Evolutionary conservation across 2,888 invertebrate species (phyloP).

Genomic region (Mimachlamys varia): DNA sequence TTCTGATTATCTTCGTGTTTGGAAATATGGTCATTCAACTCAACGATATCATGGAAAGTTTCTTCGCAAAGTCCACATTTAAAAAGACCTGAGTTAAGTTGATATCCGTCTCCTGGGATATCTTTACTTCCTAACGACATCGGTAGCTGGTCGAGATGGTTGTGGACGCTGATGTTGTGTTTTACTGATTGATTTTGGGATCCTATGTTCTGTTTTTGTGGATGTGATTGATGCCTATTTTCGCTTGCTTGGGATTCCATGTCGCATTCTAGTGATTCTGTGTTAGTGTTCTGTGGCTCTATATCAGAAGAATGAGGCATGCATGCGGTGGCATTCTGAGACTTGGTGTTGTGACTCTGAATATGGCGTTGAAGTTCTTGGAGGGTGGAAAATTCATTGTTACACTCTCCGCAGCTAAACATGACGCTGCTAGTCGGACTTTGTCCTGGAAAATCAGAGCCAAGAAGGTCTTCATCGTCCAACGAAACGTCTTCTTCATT

Average conservation of each 20-base stretch:
- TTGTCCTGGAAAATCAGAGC: background rate
- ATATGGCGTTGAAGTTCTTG: background rate
- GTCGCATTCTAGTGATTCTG: background rate
- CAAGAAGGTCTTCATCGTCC: background rate
- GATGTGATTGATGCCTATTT: no score
- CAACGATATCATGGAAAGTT: background rate
- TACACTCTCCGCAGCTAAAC: background rate
- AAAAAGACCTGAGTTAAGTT: background rate
- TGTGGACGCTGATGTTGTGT: background rate
- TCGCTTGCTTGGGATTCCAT: no score
- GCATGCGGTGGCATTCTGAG: background rate
- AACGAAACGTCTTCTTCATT: background rate
- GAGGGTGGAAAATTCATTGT: background rate
- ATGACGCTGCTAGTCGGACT: background rate
- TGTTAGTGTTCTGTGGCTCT: background rate
- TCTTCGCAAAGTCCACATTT: background rate
- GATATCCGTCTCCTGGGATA: no score
- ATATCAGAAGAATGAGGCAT: background rate
- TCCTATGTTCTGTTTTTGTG: no score
- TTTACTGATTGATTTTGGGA: background rate
- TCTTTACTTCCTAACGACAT: no score
- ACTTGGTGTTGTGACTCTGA: background rate
- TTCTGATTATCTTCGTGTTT: background rate
- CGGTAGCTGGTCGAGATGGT: no score
- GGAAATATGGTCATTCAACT: background rate